phyloP scores from a whole-genome alignment of 2,888 invertebrate genomes.

The Trimorus sp. region DNA sequence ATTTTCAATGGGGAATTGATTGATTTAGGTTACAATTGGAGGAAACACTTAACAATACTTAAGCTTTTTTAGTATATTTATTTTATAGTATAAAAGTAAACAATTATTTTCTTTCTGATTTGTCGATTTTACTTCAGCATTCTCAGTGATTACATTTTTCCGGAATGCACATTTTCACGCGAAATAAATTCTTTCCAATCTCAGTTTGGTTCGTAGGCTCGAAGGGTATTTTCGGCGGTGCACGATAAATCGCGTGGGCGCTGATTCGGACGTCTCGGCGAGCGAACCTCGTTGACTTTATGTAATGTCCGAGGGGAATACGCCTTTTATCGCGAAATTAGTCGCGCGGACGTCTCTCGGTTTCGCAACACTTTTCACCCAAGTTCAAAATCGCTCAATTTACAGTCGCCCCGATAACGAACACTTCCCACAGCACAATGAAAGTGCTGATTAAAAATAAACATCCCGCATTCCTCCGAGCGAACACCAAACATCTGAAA shows the following conservation, averaged over 20 bases:
- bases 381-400: not conserved
- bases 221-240: constrained; percentile 31
- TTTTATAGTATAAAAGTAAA: no score
- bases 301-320: constrained; percentile 18
- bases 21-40: no score
- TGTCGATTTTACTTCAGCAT: not conserved
- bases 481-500: no score
- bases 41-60: no score
- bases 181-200: constrained; percentile 25
- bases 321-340: constrained; percentile 10
- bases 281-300: constrained; percentile 26
- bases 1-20: no score
- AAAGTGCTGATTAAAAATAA: no score
- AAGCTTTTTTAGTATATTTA: no score
- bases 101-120: no score
- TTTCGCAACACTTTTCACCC: not conserved
- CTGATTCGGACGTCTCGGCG: constrained; percentile 23
- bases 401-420: no score
- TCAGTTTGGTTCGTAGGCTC: constrained; percentile 2
- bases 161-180: not conserved
- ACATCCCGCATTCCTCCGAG: no score
- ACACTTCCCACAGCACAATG: no score
- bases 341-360: not conserved
- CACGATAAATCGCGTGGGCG: constrained; percentile 30
- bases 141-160: not conserved